phyloP scores from a whole-genome alignment of 2,113 vertebrate genomes.

The Daubentonia madagascariensis region DNA sequence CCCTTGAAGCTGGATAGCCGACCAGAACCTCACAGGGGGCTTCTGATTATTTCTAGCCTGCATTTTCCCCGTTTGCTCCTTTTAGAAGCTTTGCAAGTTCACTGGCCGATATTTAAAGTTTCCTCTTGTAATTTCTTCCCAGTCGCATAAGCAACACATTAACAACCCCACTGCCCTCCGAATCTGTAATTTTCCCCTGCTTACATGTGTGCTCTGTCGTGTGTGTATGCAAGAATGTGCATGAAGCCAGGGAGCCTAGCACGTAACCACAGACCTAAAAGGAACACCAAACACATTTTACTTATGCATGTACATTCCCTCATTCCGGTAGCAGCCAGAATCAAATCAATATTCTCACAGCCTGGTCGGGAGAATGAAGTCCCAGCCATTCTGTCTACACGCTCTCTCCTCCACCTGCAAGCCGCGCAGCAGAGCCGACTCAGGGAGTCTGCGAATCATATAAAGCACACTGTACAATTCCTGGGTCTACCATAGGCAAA shows the following conservation, averaged over 20 bases:
- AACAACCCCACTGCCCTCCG: neutral
- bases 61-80: neutral
- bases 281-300: slow-evolving; percentile 53
- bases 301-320: slow-evolving; percentile 55
- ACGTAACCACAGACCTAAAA: neutral
- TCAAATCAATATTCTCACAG: slow-evolving; percentile 68
- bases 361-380: slow-evolving; percentile 60
- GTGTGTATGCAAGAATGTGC: slow-evolving; percentile 46
- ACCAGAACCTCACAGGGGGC: neutral
- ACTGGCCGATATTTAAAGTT: slow-evolving; percentile 73
- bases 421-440: slow-evolving; percentile 42
- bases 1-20: neutral
- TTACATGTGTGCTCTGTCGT: slow-evolving; percentile 8
- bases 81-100: slow-evolving; percentile 64
- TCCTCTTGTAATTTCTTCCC: slow-evolving; percentile 61
- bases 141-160: slow-evolving; percentile 32
- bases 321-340: slow-evolving; percentile 57
- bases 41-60: slow-evolving; percentile 31
- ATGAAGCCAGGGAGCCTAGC: slow-evolving; percentile 36
- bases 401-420: slow-evolving; percentile 62
- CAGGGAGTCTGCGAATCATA: slow-evolving; percentile 38
- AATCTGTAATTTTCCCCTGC: neutral
- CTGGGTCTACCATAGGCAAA: slow-evolving; percentile 47
- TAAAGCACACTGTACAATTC: slow-evolving; percentile 33
- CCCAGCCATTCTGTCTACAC: slow-evolving; percentile 71